Evolutionary conservation across 2,888 invertebrate species (phyloP), one percentile per base, ranked within the genome.

Genomic region (Digitonthophagus gazella): DNA sequence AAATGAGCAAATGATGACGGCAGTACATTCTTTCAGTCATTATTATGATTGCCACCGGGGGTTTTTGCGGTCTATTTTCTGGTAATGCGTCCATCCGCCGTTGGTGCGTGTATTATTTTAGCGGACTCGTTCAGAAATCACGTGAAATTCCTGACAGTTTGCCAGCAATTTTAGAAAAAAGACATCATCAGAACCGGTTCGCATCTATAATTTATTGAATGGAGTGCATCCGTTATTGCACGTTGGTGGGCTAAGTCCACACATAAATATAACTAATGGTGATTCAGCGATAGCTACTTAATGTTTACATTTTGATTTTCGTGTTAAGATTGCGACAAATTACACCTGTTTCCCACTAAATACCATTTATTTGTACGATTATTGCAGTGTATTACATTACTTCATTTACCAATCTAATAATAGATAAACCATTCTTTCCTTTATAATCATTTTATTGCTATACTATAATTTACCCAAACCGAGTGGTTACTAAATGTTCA

Each of bases 141-240:
- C 71, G 71, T 71, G 71, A 71, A 71, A 71, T 71, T 69, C 67
- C 68, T 71, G 71, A 71, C 66, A 65, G 54, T 58, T 66, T 71
- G 71, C 71, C 71, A 72, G 67, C 16, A 55, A 55, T 20, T 58
- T 61, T 66, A 66, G 28, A 44, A 44, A 44, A 44, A 44, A 44
- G 28, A 69, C 64, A 69, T 54, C 55, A 69, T 69, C 61, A 66
- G 63, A 64, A 63, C 3, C 28, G 8, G 28, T 44, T 44, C 1
- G 28, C 11, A 44, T 44, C 28, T 11, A 6, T 6, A 44, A 44
- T 44, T 44, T 44, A 44, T 44, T 44, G 28, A 44, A 44, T 44
- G 28, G 28, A 44, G 28, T 44, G 28, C 28, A 11, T 5, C 28
- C 11, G 28, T 44, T 44, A 44, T 44, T 44, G 28, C 28, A 44